These are phyloP conservation scores for Didymodactylos carnosus DNA, from an alignment of 2,888 invertebrate species.

Conservation along the genomic window DNA sequence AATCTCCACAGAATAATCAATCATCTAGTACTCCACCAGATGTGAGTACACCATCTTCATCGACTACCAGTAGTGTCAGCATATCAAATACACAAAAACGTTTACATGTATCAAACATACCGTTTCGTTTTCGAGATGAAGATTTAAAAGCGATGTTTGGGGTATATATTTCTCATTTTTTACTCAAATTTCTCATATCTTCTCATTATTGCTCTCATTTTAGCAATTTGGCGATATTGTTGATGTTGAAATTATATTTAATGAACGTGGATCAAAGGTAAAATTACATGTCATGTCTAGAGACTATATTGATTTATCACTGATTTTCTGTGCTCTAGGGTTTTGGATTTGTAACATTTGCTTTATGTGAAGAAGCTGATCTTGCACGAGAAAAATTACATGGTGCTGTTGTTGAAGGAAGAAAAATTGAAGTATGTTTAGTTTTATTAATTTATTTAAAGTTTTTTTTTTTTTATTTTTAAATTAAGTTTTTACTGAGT, in stretches of 20 bases:
- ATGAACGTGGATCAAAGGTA: conserved; percentile 99
- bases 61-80: background rate
- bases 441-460: background rate
- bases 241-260: conserved; percentile 99
- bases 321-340: conserved; percentile 45
- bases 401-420: conserved; percentile 99
- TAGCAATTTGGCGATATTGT: conserved; percentile 96
- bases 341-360: conserved; percentile 99
- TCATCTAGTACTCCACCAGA: background rate
- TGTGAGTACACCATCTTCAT: background rate
- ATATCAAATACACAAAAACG: conserved; percentile 43
- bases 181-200: background rate
- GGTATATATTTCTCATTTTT: conserved; percentile 39
- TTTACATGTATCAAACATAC: conserved; percentile 96
- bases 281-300: conserved; percentile 34
- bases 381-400: conserved; percentile 99
- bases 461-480: background rate
- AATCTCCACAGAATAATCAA: no score
- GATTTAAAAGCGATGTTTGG: conserved; percentile 94
- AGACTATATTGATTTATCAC: no score
- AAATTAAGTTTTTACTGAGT: background rate
- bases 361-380: conserved; percentile 99
- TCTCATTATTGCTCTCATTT: conserved; percentile 42
- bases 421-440: conserved; percentile 66
- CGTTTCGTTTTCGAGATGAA: conserved; percentile 94